A percentile compares a stretch with the other conserved stretches of the same genome.
Evolutionary conservation across 2,113 vertebrate species (phyloP).

Genomic region (Noctilio leporinus): DNA sequence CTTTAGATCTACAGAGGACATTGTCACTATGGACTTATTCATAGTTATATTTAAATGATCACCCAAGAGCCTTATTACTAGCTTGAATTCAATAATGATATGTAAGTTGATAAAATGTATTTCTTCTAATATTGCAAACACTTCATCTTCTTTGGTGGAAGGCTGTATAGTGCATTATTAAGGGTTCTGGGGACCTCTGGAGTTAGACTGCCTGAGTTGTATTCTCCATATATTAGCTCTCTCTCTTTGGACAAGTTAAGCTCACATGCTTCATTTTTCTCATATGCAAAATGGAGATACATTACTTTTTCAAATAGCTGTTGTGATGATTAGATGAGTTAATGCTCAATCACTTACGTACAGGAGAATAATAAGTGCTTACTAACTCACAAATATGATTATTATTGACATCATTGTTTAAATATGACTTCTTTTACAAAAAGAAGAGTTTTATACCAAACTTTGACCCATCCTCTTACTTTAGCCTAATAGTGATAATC

Average conservation of each 20-base stretch:
- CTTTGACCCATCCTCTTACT: neutral
- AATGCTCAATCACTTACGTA: neutral
- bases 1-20: neutral
- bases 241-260: neutral
- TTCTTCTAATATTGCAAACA: slow-evolving; percentile 6
- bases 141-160: neutral
- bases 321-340: neutral
- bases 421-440: neutral
- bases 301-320: neutral
- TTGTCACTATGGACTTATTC: neutral
- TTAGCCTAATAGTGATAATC: neutral
- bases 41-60: slow-evolving; percentile 19
- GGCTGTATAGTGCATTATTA: neutral
- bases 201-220: neutral
- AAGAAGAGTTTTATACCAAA: neutral
- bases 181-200: neutral
- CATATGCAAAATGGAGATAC: neutral
- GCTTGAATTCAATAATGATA: neutral
- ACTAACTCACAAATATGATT: neutral
- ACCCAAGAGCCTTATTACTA: neutral
- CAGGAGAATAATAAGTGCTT: neutral
- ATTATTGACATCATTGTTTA: neutral
- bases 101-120: neutral
- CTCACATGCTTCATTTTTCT: neutral
- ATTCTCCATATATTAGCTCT: neutral